Evolutionary conservation across 2,797 vertebrate genomes (phyloP).

Genomic region (Falco novaeseelandiae): DNA sequence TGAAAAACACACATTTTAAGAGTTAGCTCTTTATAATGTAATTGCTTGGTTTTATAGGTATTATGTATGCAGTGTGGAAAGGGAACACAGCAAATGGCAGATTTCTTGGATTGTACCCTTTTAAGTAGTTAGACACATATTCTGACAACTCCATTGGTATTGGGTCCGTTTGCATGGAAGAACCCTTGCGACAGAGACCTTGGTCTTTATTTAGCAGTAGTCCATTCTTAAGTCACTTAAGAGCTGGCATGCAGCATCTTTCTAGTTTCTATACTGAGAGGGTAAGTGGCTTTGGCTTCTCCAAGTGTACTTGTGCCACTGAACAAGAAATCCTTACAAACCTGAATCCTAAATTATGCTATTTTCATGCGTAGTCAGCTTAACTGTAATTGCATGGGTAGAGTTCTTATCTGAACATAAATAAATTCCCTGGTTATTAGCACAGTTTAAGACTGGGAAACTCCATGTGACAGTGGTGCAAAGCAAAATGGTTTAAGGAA

Average conservation of each 20-base stretch:
- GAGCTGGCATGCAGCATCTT: neutral
- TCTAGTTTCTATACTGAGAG: neutral
- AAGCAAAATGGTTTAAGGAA: constrained; percentile 12
- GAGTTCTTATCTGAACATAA: neutral
- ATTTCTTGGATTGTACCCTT: neutral
- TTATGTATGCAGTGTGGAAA: neutral
- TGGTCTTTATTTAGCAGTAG: neutral
- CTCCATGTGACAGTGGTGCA: neutral
- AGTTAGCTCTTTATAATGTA: neutral
- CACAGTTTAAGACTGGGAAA: neutral
- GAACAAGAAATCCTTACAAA: neutral
- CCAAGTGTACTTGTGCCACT: neutral
- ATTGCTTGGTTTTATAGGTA: neutral
- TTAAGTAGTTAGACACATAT: neutral
- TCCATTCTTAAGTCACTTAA: neutral
- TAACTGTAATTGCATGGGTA: neutral
- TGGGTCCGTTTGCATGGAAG: neutral
- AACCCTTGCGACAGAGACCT: neutral
- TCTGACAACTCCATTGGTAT: neutral
- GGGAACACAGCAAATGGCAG: neutral
- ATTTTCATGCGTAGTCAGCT: neutral
- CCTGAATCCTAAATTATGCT: neutral
- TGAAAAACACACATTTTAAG: neutral
- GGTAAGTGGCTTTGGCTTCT: neutral
- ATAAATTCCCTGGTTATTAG: neutral